Percentiles rank a stretch among this genome's conserved stretches.
These are phyloP conservation scores for Isurus oxyrinchus DNA, from an alignment of 2,113 vertebrate species.

Conservation along the genomic window DNA sequence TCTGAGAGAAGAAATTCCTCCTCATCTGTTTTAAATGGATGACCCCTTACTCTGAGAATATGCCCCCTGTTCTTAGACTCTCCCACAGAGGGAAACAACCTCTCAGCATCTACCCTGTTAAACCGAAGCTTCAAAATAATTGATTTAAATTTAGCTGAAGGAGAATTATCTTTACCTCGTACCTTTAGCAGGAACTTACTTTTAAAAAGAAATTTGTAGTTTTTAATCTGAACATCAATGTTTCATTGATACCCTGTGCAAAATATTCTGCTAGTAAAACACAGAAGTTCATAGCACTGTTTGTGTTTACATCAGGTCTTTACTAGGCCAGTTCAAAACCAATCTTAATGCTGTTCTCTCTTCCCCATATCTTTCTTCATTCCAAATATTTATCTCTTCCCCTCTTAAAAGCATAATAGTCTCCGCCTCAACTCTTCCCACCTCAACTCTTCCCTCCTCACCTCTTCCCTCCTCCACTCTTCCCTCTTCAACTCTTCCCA, in stretches of 20 bases:
- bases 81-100: too few species aligned
- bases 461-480: background rate
- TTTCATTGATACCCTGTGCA: background rate
- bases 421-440: background rate
- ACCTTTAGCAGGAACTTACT: background rate
- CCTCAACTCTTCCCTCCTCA: background rate
- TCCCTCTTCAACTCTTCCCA: too few species aligned
- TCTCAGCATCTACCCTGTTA: too few species aligned
- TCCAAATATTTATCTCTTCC: background rate
- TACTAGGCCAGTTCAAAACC: background rate
- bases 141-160: background rate
- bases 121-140: background rate
- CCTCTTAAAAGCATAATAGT: background rate
- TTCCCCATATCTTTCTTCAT: background rate
- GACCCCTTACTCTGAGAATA: too few species aligned
- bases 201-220: background rate
- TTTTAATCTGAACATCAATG: background rate
- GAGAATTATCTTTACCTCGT: background rate
- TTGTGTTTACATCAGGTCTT: background rate
- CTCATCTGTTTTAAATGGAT: too few species aligned
- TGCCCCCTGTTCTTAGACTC: too few species aligned
- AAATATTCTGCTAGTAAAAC: background rate
- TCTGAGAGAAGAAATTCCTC: too few species aligned
- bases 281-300: background rate
- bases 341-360: background rate